These are phyloP conservation scores for Amblyjoppa proteus DNA, from an alignment of 2,888 invertebrate species.

Conservation along the genomic window DNA sequence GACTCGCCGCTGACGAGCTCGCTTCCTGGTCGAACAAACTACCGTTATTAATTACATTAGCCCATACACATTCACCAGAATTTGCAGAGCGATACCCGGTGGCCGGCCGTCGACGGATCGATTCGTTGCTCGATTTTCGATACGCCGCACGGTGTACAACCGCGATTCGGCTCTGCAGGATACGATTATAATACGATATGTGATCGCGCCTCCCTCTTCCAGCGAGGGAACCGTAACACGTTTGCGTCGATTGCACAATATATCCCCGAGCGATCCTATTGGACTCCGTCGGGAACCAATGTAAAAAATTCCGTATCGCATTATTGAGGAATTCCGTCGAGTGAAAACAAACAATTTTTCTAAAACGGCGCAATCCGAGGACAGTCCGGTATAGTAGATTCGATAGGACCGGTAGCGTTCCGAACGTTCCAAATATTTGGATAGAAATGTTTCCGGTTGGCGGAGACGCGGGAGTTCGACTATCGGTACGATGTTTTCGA, in stretches of 20 bases:
- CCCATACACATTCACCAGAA: conserved; percentile 23
- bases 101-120: conserved; percentile 42
- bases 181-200: conserved; percentile 18
- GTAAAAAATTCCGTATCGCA: conserved; percentile 11
- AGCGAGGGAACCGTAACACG: background rate
- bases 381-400: conserved; percentile 16
- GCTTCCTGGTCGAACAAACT: conserved; percentile 47
- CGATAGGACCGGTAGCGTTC: background rate
- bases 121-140: conserved; percentile 27
- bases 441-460: conserved; percentile 33
- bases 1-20: conserved; percentile 17
- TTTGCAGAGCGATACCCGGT: background rate
- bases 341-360: conserved; percentile 3
- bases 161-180: background rate
- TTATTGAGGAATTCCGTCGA: background rate
- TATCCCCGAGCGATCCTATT: background rate
- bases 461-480: background rate
- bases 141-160: background rate
- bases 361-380: background rate
- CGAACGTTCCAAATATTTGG: conserved; percentile 28
- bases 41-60: conserved; percentile 58
- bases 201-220: background rate
- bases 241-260: background rate
- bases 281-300: background rate
- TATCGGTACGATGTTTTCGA: background rate